A percentile compares a stretch with the other conserved stretches of the same genome.
These are phyloP conservation scores for Periplaneta americana DNA, from an alignment of 1,140 invertebrate species.

Conservation along the genomic window DNA sequence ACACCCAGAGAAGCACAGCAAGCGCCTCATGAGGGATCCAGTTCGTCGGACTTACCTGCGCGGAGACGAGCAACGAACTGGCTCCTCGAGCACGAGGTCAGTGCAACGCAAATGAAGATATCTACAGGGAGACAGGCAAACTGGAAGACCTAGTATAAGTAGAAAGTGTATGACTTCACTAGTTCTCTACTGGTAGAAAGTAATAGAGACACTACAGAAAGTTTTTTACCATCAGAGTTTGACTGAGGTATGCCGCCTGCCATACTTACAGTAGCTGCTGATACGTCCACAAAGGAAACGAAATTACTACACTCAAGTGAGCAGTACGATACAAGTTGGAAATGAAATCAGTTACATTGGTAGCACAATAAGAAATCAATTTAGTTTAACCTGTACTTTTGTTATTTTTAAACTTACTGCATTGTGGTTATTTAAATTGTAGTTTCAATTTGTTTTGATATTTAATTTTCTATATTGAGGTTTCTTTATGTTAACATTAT, in stretches of 20 bases:
- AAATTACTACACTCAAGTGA: neutral
- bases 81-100: neutral
- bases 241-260: neutral
- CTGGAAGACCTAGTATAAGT: neutral
- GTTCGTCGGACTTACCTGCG: neutral
- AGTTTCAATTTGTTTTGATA: no score
- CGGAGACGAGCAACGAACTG: neutral
- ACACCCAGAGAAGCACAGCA: neutral
- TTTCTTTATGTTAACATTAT: no score
- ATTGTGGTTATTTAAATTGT: no score
- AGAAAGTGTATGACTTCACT: neutral
- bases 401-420: no score
- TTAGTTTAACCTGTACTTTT: no score
- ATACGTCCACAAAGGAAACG: neutral
- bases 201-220: neutral
- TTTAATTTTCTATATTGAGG: no score
- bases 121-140: neutral
- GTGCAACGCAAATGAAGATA: neutral
- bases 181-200: neutral
- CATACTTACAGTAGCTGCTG: neutral
- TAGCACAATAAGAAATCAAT: no score
- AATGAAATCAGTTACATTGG: no score
- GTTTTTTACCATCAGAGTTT: neutral
- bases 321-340: no score
- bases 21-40: neutral